Evolutionary conservation across 2,888 invertebrate species (phyloP), one percentile per base, ranked within the genome.

Genomic region (Meta bourneti): DNA sequence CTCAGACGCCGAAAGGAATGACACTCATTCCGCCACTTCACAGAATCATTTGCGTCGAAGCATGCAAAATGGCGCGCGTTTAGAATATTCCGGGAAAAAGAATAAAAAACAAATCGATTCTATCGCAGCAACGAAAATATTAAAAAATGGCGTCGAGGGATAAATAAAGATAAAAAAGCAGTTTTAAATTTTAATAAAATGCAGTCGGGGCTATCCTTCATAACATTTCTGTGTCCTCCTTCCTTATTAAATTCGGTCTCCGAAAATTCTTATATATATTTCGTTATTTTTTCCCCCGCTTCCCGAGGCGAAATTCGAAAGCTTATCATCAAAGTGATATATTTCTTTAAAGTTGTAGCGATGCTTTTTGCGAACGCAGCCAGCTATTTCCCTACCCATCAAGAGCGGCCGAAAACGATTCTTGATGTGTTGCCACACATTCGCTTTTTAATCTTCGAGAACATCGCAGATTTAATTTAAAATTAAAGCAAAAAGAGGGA

Each of bases 101-200:
- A 20, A n/a, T 51, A 49, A 79, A 61, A 20, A 79, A 34, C 19
- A 34, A 79, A 79, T 13, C 20, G 79, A 20, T 34, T 54, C 61
- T 20, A 61, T 20, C 54, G 34, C 54, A 1, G 79, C 13, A 0
- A 61, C n/a, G 34, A 34, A 13, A 1, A 49, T 9, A 20, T 19
- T 7, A 79, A 79, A 61, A 52, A 19, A 61, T 16, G 13, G 51
- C n/a, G 49, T n/a, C 48, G 49, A 11, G 6, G n/a, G 7, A 7
- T 48, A 49, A 72, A n/a, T 16, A 51, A 77, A 77, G 49, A 49
- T 34, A 52, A 77, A 77, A 51, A 77, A 6, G 6, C 13, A 34
- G 61, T 79, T 79, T 79, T 79, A 34, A 79, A 61, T 61, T 79
- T 79, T 79, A 79, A 79, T 79, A 79, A 79, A 79, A 79, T 13